A percentile compares a stretch with the other conserved stretches of the same genome.
These are phyloP conservation scores for Rhodeus uyekii DNA, from an alignment of 2,797 vertebrate genomes.

Conservation along the genomic window DNA sequence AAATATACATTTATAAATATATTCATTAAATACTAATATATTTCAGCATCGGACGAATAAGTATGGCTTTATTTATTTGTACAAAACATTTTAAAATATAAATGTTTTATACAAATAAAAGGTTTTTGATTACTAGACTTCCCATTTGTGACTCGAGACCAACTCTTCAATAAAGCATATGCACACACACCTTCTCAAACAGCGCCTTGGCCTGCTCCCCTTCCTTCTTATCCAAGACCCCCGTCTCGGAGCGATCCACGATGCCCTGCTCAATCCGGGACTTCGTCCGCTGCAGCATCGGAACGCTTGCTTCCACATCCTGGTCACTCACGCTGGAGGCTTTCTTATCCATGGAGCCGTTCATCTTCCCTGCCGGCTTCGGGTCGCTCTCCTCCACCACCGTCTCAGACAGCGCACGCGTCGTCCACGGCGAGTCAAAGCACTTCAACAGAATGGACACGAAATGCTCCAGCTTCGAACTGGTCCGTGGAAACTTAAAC, in stretches of 20 bases:
- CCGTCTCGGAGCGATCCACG: conserved; percentile 91
- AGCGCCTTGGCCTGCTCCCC: conserved; percentile 98
- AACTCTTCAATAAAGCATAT: not conserved
- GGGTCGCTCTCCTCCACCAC: conserved; percentile 96
- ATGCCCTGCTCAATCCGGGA: conserved; percentile 96
- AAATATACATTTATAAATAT: too few species aligned
- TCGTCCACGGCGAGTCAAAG: conserved; percentile 98
- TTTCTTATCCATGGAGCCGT: conserved; percentile 92
- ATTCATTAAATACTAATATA: too few species aligned
- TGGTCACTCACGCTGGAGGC: conserved; percentile 85
- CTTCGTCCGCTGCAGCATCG: conserved; percentile 96
- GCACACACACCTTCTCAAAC: conserved; percentile 89
- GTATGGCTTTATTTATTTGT: too few species aligned
- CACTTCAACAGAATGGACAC: conserved; percentile 98
- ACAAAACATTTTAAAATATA: too few species aligned
- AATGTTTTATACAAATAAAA: too few species aligned
- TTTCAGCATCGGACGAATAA: too few species aligned
- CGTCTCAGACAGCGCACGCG: conserved; percentile 93
- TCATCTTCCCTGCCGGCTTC: conserved; percentile 91
- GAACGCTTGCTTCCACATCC: conserved; percentile 94
- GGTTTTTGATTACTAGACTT: not conserved
- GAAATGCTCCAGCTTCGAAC: conserved; percentile 97
- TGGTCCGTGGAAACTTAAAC: conserved; percentile 98
- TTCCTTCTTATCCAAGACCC: conserved; percentile 97
- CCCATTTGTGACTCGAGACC: not conserved